Percentiles rank a stretch among this genome's conserved stretches.
These are phyloP conservation scores for Phaetusa simplex DNA, from an alignment of 2,113 vertebrate genomes.

Conservation along the genomic window DNA sequence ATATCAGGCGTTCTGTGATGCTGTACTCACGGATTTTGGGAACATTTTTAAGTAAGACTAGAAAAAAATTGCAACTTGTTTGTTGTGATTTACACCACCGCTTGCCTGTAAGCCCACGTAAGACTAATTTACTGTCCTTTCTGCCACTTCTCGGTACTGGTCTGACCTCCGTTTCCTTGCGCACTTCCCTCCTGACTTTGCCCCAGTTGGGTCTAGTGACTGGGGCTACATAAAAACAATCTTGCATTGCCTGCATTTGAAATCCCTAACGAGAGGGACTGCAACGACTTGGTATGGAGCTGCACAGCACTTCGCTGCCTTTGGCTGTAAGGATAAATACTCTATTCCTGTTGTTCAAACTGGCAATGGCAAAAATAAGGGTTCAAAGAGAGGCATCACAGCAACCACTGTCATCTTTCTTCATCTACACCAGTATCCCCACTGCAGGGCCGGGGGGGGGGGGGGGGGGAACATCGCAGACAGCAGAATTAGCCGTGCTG, in stretches of 20 bases:
- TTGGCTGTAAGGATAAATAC: neutral
- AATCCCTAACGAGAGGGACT: neutral
- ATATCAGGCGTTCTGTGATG: neutral
- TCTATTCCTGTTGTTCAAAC: neutral
- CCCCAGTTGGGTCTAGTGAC: neutral
- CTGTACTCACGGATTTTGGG: neutral
- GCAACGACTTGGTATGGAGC: neutral
- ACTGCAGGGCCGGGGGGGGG: too few relatives aligned
- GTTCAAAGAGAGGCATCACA: neutral
- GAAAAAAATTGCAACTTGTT: neutral
- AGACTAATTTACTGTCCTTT: neutral
- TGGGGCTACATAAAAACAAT: neutral
- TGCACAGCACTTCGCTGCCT: neutral
- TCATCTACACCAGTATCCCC: neutral
- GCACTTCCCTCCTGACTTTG: neutral
- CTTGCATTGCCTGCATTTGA: neutral
- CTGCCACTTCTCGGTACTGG: neutral
- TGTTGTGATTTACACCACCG: neutral
- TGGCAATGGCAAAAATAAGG: neutral
- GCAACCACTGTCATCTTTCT: neutral
- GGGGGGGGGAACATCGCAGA: neutral
- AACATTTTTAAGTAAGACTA: conserved; percentile 25
- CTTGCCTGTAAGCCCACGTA: neutral
- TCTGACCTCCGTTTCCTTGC: neutral
- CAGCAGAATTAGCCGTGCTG: neutral